Evolutionary conservation across 92 coral and sea anemone species (phyloP).

Genomic region (Epizoanthus scotinus): DNA sequence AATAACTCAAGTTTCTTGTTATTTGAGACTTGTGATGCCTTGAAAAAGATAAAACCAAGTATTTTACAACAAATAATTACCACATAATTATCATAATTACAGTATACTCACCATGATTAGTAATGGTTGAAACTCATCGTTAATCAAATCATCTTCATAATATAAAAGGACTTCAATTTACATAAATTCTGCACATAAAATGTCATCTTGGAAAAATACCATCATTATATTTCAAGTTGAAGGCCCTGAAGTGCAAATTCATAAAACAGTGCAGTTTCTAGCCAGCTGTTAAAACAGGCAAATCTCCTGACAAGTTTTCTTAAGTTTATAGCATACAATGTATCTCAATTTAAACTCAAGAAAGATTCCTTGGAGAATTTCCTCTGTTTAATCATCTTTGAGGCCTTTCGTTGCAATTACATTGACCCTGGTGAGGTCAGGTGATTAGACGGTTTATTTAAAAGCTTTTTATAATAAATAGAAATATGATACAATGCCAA

Average conservation of each 20-base stretch:
- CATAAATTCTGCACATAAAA: background rate
- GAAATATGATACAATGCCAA: background rate
- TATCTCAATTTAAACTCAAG: too few species aligned
- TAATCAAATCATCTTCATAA: background rate
- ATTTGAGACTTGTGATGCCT: background rate
- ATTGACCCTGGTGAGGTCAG: too few species aligned
- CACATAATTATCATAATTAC: too few species aligned
- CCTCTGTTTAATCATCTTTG: too few species aligned
- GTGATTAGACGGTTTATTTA: too few species aligned
- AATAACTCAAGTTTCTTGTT: conserved; percentile 11
- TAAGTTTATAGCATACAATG: too few species aligned
- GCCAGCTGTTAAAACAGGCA: background rate
- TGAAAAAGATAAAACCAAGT: conserved; percentile 18
- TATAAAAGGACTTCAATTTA: background rate
- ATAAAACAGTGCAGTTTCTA: background rate
- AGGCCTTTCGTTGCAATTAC: too few species aligned
- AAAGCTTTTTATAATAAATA: too few species aligned
- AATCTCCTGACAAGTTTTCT: background rate
- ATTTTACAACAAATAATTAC: conserved; percentile 23
- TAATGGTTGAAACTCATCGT: background rate
- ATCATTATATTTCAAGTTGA: background rate
- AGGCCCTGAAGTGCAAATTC: background rate
- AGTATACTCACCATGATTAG: background rate
- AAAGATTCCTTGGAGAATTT: background rate
- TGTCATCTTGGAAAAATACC: background rate